phyloP scores from a whole-genome alignment of 1,140 invertebrate genomes.

The Campoletis sonorensis region DNA sequence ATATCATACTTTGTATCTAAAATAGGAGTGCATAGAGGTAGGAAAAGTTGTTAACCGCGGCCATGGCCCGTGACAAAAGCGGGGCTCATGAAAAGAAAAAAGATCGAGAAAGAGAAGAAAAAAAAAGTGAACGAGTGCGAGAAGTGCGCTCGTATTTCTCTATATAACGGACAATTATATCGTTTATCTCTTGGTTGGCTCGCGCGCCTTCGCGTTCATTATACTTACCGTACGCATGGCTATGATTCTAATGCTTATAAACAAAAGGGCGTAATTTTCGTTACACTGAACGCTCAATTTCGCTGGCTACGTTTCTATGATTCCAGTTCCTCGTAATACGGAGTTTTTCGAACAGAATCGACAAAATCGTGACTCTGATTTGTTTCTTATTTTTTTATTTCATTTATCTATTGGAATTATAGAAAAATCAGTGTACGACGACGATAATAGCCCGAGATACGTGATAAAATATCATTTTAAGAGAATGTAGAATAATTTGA shows the following conservation, averaged over 20 bases:
- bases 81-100: conserved; percentile 40
- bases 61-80: conserved; percentile 66
- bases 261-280: neutral
- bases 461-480: too few relatives aligned
- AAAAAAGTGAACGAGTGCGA: conserved; percentile 44
- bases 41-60: conserved; percentile 57
- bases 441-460: too few relatives aligned
- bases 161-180: conserved; percentile 65
- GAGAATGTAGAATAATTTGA: too few relatives aligned
- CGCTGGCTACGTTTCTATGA: neutral
- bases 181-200: conserved; percentile 62
- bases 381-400: neutral
- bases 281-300: neutral
- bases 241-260: neutral
- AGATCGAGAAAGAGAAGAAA: neutral
- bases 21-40: neutral
- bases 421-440: too few relatives aligned
- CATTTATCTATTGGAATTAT: too few relatives aligned
- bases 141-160: conserved; percentile 56
- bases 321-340: neutral
- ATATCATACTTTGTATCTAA: neutral
- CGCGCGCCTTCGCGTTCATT: conserved; percentile 43
- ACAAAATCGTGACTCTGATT: neutral
- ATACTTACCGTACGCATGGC: neutral
- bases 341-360: neutral